Base-by-base conservation (phyloP, 2,797 vertebrate species). In the Oreonectes daqikongensis region DNA sequence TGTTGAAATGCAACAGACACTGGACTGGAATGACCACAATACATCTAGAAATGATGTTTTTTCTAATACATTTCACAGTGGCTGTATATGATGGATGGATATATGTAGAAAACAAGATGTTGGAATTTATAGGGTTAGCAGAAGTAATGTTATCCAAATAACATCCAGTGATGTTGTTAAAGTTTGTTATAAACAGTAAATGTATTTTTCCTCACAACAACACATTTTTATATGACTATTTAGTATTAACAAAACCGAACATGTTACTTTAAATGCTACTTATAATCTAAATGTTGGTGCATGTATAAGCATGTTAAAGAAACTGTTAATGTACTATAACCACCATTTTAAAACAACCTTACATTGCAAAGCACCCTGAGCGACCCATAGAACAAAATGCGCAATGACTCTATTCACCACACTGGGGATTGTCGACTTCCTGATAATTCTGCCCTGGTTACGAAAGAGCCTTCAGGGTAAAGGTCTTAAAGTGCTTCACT, bases 401-500 rank as follows among this genome's bases (percentile, higher is more conserved):
- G 12, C 18, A 66, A 22, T 66, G 32, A 40, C 22, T 40, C 20
- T 40, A 11, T 55, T 66, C 50, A 32, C 50, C 35, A 55, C 50
- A 10, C 35, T n/a, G n/a, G n/a, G n/a, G n/a, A n/a, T 32, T 15
- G 32, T 20, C 4, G 11, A 74, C 72, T 63, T 61, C 20, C 64
- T 50, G 66, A 42, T 71, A 28, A 57, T 18, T 76, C 69, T 28
- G 12, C n/a, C 24, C 18, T 2, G 50, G 22, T 66, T 44, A 66
- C 48, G 66, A 63, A 35, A 65, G 46, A 72, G 42, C 24, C 38
- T 52, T 53, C 24, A 22, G 61, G 50, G 61, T 55, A 71, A 20
- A 59, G 20, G 57, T 60, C 10, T 20, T 59, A 42, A 50, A 80
- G 69, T 77, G 72, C 46, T 52, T 3, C 20, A 1, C 69, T 72